Evolutionary conservation across 2,113 vertebrate species (phyloP).

Genomic region (Apeltes quadracus): DNA sequence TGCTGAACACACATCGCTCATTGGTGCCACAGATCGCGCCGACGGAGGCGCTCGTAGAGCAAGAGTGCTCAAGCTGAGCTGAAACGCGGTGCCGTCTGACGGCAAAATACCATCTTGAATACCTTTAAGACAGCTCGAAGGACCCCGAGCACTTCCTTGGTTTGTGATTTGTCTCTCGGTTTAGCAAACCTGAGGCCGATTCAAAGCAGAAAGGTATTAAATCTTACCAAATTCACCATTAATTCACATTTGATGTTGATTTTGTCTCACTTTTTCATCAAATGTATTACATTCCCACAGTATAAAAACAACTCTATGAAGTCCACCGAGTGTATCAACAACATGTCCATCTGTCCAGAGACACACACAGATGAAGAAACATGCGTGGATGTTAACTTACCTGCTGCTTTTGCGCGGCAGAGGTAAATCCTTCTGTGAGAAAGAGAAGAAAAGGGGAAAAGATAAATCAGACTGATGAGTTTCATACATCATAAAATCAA

Average conservation of each 20-base stretch:
- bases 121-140: slow-evolving; percentile 18
- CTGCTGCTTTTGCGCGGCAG: slow-evolving; percentile 77
- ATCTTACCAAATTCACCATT: neutral
- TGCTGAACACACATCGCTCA: slow-evolving; percentile 55
- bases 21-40: slow-evolving; percentile 67
- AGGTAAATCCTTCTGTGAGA: slow-evolving; percentile 75
- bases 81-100: slow-evolving; percentile 30
- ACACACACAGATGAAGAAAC: neutral
- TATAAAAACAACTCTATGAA: neutral
- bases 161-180: neutral
- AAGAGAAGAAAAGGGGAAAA: slow-evolving; percentile 28
- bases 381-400: slow-evolving; percentile 47
- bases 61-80: slow-evolving; percentile 42
- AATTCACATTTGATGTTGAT: neutral
- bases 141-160: neutral
- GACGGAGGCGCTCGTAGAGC: slow-evolving; percentile 40
- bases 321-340: neutral
- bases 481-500: neutral
- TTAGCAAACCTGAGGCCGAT: neutral
- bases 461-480: slow-evolving; percentile 11
- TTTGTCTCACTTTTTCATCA: neutral
- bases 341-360: neutral
- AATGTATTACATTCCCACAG: neutral
- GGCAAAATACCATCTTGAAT: slow-evolving; percentile 23
- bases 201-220: neutral